phyloP scores from a whole-genome alignment of 35 echinoderm and acorn worm genomes.

The Strongylocentrotus purpuratus region DNA sequence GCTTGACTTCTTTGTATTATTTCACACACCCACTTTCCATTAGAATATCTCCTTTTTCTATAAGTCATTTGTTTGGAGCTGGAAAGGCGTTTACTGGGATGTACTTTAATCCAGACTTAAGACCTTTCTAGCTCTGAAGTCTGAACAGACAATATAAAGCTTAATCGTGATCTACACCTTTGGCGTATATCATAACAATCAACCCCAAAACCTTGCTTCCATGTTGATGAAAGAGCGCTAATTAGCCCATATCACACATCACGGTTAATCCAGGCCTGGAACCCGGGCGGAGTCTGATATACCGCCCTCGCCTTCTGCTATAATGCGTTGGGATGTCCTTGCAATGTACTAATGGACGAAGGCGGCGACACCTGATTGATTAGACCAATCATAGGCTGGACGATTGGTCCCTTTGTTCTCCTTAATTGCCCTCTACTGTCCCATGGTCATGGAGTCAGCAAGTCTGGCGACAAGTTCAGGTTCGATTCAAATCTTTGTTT shows the following conservation, averaged over 20 bases:
- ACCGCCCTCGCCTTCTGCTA: background rate
- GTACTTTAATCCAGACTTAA: too few relatives aligned
- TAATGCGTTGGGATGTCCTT: background rate
- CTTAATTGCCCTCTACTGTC: background rate
- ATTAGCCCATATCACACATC: slow-evolving; percentile 1
- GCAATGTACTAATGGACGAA: background rate
- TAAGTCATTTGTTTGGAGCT: too few relatives aligned
- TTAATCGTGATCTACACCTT: background rate
- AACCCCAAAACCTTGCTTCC: background rate
- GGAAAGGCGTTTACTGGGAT: too few relatives aligned
- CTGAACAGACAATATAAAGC: background rate
- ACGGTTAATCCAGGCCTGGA: background rate
- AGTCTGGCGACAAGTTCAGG: background rate
- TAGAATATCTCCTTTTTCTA: too few relatives aligned
- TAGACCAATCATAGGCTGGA: background rate
- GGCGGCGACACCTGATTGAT: slow-evolving; percentile 25
- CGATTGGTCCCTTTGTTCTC: slow-evolving; percentile 25
- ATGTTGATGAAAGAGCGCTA: background rate
- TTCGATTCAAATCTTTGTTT: background rate
- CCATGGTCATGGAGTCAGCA: background rate
- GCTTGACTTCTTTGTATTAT: too few relatives aligned
- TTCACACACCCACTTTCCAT: too few relatives aligned
- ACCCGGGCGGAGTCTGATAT: too few relatives aligned
- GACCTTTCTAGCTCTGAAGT: too few relatives aligned
- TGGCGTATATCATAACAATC: background rate